A percentile compares a stretch with the other conserved stretches of the same genome.
These are phyloP conservation scores for Dysidea cf. avara DNA, from an alignment of 37 sponge, comb jelly and placozoan species.

Conservation along the genomic window DNA sequence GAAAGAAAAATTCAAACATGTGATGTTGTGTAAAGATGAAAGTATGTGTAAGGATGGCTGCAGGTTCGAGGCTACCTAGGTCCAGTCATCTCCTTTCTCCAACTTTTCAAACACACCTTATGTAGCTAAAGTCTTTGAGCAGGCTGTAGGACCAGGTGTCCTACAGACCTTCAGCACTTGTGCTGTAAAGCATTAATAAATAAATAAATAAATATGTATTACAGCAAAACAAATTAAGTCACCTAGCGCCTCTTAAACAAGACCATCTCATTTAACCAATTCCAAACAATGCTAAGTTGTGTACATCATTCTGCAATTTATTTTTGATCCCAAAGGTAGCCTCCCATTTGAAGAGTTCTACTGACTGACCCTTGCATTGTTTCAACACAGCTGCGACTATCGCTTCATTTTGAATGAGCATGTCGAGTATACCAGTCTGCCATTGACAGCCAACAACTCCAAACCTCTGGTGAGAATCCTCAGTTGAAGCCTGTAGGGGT, in stretches of 20 bases:
- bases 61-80: too few species aligned
- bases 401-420: constrained; percentile 99
- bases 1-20: constrained; percentile 2
- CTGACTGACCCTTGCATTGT: constrained; percentile 60
- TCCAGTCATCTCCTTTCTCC: too few species aligned
- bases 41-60: neutral
- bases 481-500: constrained; percentile 74
- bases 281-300: neutral
- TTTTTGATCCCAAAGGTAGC: neutral
- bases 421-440: constrained; percentile 95
- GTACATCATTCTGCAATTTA: neutral
- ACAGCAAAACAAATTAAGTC: neutral
- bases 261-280: neutral
- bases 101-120: too few species aligned
- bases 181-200: too few species aligned
- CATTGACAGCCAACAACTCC: constrained; percentile 86
- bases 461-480: constrained; percentile 87
- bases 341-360: neutral
- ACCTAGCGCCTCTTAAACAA: neutral
- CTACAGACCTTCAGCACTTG: too few species aligned
- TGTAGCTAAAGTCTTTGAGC: too few species aligned
- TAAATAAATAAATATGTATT: too few species aligned
- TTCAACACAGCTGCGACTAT: constrained; percentile 71
- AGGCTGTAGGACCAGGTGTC: too few species aligned
- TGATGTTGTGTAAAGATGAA: neutral